phyloP scores from a whole-genome alignment of 2,797 vertebrate genomes.

The Rhinella marina region DNA sequence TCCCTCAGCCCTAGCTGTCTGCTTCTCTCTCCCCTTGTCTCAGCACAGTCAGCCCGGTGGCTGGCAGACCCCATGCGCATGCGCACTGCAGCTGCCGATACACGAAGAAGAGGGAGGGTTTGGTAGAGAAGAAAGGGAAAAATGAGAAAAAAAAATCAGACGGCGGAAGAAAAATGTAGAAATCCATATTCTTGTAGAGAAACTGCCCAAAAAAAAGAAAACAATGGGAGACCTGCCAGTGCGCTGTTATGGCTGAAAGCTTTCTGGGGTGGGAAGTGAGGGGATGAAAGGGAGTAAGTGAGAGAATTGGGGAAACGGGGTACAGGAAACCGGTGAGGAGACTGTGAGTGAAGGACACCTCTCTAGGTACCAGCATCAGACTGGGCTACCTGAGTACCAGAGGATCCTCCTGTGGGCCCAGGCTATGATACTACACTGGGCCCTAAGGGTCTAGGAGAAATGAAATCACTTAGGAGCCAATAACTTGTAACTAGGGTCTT shows the following conservation, averaged over 20 bases:
- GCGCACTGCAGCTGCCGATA: constrained; percentile 62
- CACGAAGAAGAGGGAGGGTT: constrained; percentile 64
- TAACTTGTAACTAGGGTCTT: too few relatives aligned
- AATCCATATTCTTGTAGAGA: too few relatives aligned
- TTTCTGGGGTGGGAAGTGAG: background rate
- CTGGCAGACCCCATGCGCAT: constrained; percentile 63
- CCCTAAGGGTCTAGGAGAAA: too few relatives aligned
- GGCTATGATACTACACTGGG: too few relatives aligned
- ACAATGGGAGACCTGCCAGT: background rate
- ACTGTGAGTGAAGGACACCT: background rate
- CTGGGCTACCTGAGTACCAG: too few relatives aligned
- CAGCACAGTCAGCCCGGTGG: constrained; percentile 77
- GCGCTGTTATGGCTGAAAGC: background rate
- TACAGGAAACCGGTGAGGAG: background rate
- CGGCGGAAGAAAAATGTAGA: background rate
- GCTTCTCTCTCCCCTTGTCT: constrained; percentile 63
- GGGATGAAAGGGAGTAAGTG: background rate
- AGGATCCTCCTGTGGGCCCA: too few relatives aligned
- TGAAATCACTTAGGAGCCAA: too few relatives aligned
- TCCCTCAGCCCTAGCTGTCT: constrained; percentile 53
- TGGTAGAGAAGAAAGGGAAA: constrained; percentile 18
- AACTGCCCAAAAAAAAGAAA: too few relatives aligned
- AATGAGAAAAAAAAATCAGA: background rate
- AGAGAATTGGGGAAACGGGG: constrained; percentile 4
- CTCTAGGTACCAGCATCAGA: background rate